Evolutionary conservation across 2,113 vertebrate genomes (phyloP), one percentile per base, ranked within the genome.

Genomic region (Amblyopsis rosae): DNA sequence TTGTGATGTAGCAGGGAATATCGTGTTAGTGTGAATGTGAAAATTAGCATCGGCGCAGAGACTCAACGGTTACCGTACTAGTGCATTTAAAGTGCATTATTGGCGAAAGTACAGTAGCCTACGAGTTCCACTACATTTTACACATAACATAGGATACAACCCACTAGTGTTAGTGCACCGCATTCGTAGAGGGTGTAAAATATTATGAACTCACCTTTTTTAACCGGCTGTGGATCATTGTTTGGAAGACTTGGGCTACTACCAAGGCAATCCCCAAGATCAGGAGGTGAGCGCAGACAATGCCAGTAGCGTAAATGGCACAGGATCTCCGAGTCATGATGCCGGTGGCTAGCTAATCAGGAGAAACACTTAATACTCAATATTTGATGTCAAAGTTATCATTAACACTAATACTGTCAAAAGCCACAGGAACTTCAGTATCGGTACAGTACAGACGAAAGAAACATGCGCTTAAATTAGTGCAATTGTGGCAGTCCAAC

Each of bases 211-310:
- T 88, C 49, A 94, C 93, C 91, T 93, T 86, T 83, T 94, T 94
- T 62, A 94, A 69, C 58, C 92, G 86, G 70, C 81, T 90, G 62
- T 92, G 81, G 12, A 94, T 93, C 87, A 92, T 81, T 50, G 92
- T 94, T 81, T 93, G 93, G 82, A 93, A 94, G 89, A 93, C 92
- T 79, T 94, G 93, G 77, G 89, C 91, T 81, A 93, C 88, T 50
- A 93, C 81, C 82, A 94, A 81, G 74, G 90, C 92, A 87, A 94
- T 93, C 61, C 93, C 93, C 61, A 92, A 76, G 0, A 94, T 92
- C 48, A 94, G 90, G 62, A 93, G 89, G 86, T 89, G 91, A 77
- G 92, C 92, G 65, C 91, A 87, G 76, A 91, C 89, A 81, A 93
- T 91, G 4, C 91, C 93, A 67, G 91, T 93, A 73, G 88, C 91